These are phyloP conservation scores for Euura saliciscinereae DNA, from an alignment of 1,140 invertebrate species.

Conservation along the genomic window DNA sequence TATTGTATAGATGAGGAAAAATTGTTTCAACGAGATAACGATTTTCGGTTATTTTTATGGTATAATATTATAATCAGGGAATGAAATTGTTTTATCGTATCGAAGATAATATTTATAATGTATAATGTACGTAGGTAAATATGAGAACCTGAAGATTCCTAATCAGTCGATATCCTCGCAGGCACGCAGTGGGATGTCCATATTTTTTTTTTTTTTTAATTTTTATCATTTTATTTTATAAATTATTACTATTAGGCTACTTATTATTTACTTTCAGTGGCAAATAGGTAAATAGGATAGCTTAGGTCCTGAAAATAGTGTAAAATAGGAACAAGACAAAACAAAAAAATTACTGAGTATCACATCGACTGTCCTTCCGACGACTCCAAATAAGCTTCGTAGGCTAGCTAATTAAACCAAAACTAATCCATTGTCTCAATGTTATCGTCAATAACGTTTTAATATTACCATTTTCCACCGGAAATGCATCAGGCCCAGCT, in stretches of 20 bases:
- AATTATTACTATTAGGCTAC: not conserved
- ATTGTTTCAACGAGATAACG: too few species aligned
- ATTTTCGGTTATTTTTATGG: too few species aligned
- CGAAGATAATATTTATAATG: not conserved
- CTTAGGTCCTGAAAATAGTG: not conserved
- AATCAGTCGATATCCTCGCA: not conserved
- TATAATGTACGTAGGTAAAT: not conserved
- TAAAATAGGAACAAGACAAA: not conserved
- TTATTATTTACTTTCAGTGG: not conserved
- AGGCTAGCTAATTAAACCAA: not conserved
- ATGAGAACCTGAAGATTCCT: not conserved
- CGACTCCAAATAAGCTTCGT: not conserved
- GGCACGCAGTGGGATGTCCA: conserved; percentile 4
- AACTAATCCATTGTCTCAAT: not conserved
- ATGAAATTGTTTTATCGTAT: not conserved
- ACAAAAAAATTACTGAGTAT: not conserved
- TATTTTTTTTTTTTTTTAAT: too few species aligned
- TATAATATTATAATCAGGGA: not conserved
- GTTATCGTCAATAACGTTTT: not conserved
- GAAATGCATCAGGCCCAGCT: not conserved
- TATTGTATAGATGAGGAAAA: not conserved
- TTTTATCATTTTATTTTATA: not conserved
- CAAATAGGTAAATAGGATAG: not conserved
- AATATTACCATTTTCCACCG: not conserved
- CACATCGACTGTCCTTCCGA: not conserved